A percentile compares a stretch with the other conserved stretches of the same genome.
Evolutionary conservation across 2,888 invertebrate species (phyloP).

Genomic region (Neelides folsomi): DNA sequence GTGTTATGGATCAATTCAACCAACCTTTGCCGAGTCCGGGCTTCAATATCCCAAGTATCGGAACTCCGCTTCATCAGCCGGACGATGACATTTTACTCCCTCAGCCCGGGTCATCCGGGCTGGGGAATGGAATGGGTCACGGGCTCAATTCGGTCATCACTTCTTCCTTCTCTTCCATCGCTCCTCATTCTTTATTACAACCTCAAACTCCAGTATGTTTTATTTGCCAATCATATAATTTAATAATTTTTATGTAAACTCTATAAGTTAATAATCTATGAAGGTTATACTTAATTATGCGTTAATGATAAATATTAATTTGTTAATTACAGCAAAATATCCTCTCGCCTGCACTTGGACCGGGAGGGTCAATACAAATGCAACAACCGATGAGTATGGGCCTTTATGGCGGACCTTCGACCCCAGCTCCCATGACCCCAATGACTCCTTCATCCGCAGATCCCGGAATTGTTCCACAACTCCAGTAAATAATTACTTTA

Average conservation of each 20-base stretch:
- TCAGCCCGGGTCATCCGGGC: conserved; percentile 47
- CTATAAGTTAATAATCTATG: no score
- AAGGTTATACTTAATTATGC: no score
- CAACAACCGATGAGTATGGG: conserved; percentile 42
- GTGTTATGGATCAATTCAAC: conserved; percentile 71
- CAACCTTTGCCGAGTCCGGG: conserved; percentile 65
- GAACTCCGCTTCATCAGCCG: conserved; percentile 76
- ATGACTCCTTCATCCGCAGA: conserved; percentile 84
- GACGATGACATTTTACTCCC: conserved; percentile 81
- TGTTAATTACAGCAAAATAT: conserved; percentile 55
- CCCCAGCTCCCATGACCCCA: conserved; percentile 46
- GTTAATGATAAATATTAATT: background rate
- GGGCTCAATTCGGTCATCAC: conserved; percentile 10
- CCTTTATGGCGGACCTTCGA: conserved; percentile 38
- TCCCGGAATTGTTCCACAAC: conserved; percentile 81
- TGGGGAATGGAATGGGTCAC: conserved; percentile 10
- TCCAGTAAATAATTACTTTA: conserved; percentile 50
- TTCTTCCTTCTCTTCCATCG: conserved; percentile 9
- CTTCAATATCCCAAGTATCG: conserved; percentile 77
- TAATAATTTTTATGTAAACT: no score
- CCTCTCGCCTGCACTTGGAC: conserved; percentile 54
- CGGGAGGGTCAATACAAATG: conserved; percentile 48
- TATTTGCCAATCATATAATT: no score
- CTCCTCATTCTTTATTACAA: conserved; percentile 75
- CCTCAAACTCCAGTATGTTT: conserved; percentile 71